A percentile compares a stretch with the other conserved stretches of the same genome.
phyloP scores from a whole-genome alignment of 1,140 invertebrate genomes.

The Camponotus pennsylvanicus region DNA sequence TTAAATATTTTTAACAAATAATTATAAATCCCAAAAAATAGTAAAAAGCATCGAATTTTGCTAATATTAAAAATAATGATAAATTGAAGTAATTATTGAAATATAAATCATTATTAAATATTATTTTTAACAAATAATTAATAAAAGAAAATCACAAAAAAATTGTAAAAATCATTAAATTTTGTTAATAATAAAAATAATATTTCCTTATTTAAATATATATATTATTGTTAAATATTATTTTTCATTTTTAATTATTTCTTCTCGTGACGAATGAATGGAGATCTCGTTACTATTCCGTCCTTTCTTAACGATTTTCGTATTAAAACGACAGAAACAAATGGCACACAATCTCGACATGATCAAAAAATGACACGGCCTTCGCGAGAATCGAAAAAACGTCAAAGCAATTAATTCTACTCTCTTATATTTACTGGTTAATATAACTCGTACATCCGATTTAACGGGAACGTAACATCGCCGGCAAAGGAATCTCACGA shows the following conservation, averaged over 20 bases:
- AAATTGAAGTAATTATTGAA: too few relatives aligned
- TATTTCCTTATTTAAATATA: too few relatives aligned
- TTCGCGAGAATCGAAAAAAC: conserved; percentile 50
- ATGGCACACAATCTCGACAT: neutral
- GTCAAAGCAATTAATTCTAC: conserved; percentile 54
- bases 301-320: neutral
- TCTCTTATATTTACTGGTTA: conserved; percentile 32
- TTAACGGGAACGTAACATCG: conserved; percentile 59
- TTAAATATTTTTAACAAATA: neutral
- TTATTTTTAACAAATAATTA: too few relatives aligned
- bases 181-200: too few relatives aligned
- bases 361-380: conserved; percentile 1
- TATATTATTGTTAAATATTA: too few relatives aligned
- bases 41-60: too few relatives aligned
- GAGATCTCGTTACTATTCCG: too few relatives aligned
- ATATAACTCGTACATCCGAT: conserved; percentile 26
- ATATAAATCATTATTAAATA: too few relatives aligned
- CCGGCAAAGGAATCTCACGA: conserved; percentile 20
- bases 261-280: neutral
- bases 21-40: too few relatives aligned
- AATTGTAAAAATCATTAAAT: too few relatives aligned
- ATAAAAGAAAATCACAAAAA: too few relatives aligned
- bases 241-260: neutral
- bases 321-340: neutral
- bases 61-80: too few relatives aligned